A percentile compares a stretch with the other conserved stretches of the same genome.
Conservation (phyloP, 2,888 invertebrate species). For the Dynastes maya region DNA sequence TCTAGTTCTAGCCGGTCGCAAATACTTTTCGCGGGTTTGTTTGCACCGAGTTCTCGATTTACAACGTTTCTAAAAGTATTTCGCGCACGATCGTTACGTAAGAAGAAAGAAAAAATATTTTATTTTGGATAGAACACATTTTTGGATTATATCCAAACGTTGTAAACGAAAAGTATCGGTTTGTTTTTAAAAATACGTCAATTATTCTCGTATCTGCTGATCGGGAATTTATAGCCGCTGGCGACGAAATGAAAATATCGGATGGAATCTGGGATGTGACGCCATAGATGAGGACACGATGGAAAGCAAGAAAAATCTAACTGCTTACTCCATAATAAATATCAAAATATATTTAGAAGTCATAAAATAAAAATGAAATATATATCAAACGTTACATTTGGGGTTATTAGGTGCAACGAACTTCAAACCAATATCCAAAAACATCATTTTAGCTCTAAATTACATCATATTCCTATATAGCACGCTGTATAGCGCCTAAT, state of each 20-base stretch:
- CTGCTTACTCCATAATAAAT: too few relatives aligned
- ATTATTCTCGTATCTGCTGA: neutral
- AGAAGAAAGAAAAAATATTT: neutral
- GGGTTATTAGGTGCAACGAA: too few relatives aligned
- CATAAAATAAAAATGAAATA: too few relatives aligned
- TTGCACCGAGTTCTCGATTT: neutral
- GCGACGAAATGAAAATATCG: neutral
- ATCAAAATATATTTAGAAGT: too few relatives aligned
- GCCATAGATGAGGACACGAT: too few relatives aligned
- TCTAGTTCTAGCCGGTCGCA: too few relatives aligned
- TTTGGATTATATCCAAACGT: constrained; percentile 6
- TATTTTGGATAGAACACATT: constrained; percentile 3
- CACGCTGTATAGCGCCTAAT: neutral
- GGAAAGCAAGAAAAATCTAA: too few relatives aligned
- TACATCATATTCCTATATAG: too few relatives aligned
- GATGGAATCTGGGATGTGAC: neutral
- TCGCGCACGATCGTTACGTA: neutral
- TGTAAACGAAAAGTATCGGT: neutral
- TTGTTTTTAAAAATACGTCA: constrained; percentile 6
- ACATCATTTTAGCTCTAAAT: too few relatives aligned
- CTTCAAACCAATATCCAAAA: too few relatives aligned
- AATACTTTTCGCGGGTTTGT: neutral
- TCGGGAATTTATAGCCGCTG: neutral
- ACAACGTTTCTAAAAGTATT: neutral
- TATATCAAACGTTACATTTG: too few relatives aligned